phyloP scores from a whole-genome alignment of 1,140 invertebrate genomes.

The Heliothis subflexa region DNA sequence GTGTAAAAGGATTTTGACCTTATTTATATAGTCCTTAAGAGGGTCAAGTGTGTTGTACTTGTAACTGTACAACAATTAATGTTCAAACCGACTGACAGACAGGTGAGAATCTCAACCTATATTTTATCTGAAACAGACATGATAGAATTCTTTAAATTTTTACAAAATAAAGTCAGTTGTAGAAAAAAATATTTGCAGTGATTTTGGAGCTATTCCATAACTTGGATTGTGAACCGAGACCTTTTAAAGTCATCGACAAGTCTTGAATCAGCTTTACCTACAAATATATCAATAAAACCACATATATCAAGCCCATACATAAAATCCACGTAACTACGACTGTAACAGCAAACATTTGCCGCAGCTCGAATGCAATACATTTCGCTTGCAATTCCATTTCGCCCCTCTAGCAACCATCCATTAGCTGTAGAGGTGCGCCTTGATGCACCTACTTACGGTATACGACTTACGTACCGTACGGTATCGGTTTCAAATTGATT shows the following conservation, averaged over 20 bases:
- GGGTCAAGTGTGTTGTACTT: neutral
- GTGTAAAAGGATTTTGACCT: neutral
- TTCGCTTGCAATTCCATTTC: conserved; percentile 45
- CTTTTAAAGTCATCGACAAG: no score
- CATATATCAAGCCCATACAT: neutral
- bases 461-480: conserved; percentile 21
- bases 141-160: no score
- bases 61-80: neutral
- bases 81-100: neutral
- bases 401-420: conserved; percentile 12
- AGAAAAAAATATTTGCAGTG: no score
- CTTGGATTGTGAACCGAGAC: no score
- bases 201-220: no score
- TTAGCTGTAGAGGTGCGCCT: conserved; percentile 55
- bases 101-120: neutral
- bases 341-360: conserved; percentile 39
- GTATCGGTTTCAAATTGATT: conserved; percentile 42
- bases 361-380: conserved; percentile 30
- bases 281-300: no score
- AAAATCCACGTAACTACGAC: conserved; percentile 47
- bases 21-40: neutral
- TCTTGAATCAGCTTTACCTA: no score
- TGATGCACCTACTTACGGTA: conserved; percentile 51
- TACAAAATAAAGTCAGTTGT: no score
- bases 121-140: no score